Conservation (phyloP, 1,140 invertebrate species). For the Drosophila rhopaloa region DNA sequence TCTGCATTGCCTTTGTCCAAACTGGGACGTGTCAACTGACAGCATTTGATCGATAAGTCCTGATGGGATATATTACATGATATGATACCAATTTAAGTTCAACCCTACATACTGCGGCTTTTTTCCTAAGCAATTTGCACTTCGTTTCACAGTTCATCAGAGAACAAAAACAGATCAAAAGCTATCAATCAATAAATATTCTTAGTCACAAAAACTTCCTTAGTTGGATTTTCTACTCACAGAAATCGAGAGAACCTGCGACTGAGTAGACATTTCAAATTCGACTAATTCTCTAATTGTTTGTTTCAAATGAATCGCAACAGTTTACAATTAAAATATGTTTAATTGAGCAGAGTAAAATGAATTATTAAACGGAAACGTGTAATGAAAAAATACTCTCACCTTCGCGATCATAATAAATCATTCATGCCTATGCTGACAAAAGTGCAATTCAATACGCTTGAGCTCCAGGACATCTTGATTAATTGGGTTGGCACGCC, state of each 20-base stretch:
- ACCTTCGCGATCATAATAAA: background rate
- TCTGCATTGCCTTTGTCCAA: slow-evolving; percentile 49
- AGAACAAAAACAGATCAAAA: background rate
- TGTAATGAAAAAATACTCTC: slow-evolving; percentile 23
- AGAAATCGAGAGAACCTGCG: background rate
- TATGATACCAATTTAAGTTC: background rate
- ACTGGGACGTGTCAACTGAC: slow-evolving; percentile 54
- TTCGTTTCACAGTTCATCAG: slow-evolving; percentile 22
- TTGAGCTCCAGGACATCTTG: slow-evolving; percentile 55
- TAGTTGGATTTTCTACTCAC: background rate
- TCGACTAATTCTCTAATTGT: background rate
- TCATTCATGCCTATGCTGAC: slow-evolving; percentile 22
- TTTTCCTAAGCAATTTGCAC: slow-evolving; percentile 31
- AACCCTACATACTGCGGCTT: slow-evolving; percentile 55
- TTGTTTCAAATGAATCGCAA: slow-evolving; percentile 10
- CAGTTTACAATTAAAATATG: slow-evolving; percentile 51
- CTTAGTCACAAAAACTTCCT: background rate
- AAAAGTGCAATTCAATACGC: slow-evolving; percentile 35
- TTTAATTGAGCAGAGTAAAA: slow-evolving; percentile 40
- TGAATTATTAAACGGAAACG: slow-evolving; percentile 15
- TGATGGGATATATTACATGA: background rate
- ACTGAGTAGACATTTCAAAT: slow-evolving; percentile 10
- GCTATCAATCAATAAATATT: slow-evolving; percentile 6
- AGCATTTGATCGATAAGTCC: slow-evolving; percentile 55
- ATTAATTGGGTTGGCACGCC: slow-evolving; percentile 75